Evolutionary conservation across 2,888 invertebrate genomes (phyloP).

Genomic region (Ophonus ardosiacus): DNA sequence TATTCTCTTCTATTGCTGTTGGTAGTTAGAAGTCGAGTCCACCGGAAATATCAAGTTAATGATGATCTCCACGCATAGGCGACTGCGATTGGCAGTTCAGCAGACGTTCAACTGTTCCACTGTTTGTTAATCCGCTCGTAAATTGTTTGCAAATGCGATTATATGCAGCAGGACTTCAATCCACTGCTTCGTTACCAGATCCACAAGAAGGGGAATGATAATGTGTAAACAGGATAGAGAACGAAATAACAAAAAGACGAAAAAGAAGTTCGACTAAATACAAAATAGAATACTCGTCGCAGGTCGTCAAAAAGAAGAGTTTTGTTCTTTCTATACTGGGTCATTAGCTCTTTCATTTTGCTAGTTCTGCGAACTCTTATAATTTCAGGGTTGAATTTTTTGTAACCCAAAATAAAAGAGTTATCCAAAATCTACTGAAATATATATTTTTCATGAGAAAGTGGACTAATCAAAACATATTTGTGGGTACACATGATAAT

Average conservation of each 20-base stretch:
- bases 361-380: no score
- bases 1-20: neutral
- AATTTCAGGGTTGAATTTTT: no score
- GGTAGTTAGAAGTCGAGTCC: neutral
- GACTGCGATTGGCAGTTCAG: conserved; percentile 42
- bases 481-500: no score
- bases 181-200: neutral
- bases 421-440: no score
- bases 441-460: no score
- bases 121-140: neutral
- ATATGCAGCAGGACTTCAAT: neutral
- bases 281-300: no score
- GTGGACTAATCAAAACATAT: no score
- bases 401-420: no score
- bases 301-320: no score
- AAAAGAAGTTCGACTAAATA: no score
- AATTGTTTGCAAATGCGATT: neutral
- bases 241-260: neutral
- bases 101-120: conserved; percentile 21
- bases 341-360: no score
- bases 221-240: neutral
- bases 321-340: no score
- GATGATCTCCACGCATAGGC: conserved; percentile 33
- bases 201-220: neutral
- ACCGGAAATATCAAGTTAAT: conserved; percentile 63